Evolutionary conservation across 2,113 vertebrate species (phyloP).

Genomic region (Saimiri boliviensis): DNA sequence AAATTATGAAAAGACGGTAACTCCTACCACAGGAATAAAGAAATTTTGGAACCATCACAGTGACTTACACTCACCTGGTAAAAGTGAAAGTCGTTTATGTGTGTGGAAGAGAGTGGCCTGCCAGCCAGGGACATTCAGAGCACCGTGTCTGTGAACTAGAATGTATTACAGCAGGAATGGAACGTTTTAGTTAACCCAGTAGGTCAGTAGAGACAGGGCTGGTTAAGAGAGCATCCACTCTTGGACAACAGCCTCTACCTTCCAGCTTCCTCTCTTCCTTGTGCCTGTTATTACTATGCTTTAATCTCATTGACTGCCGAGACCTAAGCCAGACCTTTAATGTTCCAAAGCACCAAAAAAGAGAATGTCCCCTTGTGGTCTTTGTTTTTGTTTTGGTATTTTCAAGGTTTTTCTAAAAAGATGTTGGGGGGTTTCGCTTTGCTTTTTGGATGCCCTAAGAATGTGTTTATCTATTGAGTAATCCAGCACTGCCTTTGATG

Average conservation of each 20-base stretch:
- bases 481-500: neutral
- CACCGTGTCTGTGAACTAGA: neutral
- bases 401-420: neutral
- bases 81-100: neutral
- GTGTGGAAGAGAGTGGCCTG: neutral
- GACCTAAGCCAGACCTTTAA: neutral
- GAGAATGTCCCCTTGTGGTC: neutral
- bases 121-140: neutral
- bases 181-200: neutral
- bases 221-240: neutral
- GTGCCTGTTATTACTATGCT: neutral
- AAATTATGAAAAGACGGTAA: conserved; percentile 7
- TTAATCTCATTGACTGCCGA: conserved; percentile 40
- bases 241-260: neutral
- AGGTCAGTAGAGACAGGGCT: neutral
- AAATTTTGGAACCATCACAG: neutral
- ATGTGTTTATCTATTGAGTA: neutral
- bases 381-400: neutral
- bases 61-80: neutral
- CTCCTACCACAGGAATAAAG: neutral
- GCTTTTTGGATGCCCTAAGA: neutral
- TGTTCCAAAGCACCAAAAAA: conserved; percentile 30
- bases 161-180: neutral
- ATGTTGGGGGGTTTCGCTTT: neutral
- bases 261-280: neutral